Evolutionary conservation across 2,797 vertebrate genomes (phyloP).

Genomic region (Naso thynnoides): DNA sequence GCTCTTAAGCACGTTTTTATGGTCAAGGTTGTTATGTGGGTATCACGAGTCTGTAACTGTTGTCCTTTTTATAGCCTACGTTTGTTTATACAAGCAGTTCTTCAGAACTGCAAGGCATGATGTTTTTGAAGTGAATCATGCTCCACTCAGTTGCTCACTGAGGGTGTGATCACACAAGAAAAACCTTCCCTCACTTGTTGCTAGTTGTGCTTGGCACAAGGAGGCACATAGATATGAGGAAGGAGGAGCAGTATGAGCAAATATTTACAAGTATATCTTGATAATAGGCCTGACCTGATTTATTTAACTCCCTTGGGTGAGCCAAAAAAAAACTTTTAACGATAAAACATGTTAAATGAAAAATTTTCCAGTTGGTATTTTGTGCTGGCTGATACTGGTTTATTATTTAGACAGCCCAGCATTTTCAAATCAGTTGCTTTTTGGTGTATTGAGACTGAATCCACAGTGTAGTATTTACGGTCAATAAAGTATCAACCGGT

Average conservation of each 20-base stretch:
- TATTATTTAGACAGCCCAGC: background rate
- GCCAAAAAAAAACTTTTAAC: too few relatives aligned
- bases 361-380: background rate
- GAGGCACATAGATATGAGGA: background rate
- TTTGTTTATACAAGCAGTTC: background rate
- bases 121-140: background rate
- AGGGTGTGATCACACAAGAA: background rate
- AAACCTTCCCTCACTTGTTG: background rate
- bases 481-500: background rate
- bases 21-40: background rate
- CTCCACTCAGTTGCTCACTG: background rate
- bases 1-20: too few relatives aligned
- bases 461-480: background rate
- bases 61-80: background rate
- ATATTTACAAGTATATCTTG: background rate
- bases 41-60: background rate
- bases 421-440: background rate
- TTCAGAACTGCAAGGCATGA: background rate
- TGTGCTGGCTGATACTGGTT: background rate
- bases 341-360: background rate
- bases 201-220: slow-evolving; percentile 4
- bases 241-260: background rate
- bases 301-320: background rate
- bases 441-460: background rate
- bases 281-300: background rate